These are phyloP conservation scores for Anastatus disparis DNA, from an alignment of 1,140 invertebrate species.

Conservation along the genomic window DNA sequence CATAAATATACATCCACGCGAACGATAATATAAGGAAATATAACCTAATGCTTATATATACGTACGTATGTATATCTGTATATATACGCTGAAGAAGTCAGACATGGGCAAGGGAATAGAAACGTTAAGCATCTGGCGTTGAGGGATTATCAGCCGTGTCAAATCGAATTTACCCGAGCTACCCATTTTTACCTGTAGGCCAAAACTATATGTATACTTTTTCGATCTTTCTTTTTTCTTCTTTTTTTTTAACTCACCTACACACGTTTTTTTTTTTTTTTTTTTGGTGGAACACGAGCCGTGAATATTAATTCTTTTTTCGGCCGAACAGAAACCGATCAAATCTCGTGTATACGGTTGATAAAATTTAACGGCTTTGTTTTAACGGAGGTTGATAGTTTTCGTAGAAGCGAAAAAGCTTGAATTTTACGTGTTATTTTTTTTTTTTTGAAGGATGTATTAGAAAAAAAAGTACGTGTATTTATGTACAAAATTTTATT, in stretches of 20 bases:
- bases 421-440: no score
- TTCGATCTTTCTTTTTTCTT: not conserved
- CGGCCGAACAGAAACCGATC: not conserved
- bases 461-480: no score
- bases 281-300: no score
- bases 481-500: no score
- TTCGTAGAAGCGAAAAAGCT: no score
- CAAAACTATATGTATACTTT: not conserved
- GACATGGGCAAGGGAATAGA: conserved; percentile 11
- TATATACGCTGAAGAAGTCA: not conserved
- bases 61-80: not conserved
- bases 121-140: conserved; percentile 31
- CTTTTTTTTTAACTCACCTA: not conserved
- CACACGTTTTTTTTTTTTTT: no score
- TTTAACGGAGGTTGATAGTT: no score
- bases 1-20: conserved; percentile 3
- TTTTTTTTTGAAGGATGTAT: no score
- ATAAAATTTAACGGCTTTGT: conserved; percentile 14
- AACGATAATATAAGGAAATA: no score
- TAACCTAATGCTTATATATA: not conserved
- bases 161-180: conserved; percentile 33
- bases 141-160: conserved; percentile 29
- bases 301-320: not conserved
- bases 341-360: not conserved
- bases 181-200: conserved; percentile 11